phyloP scores from a whole-genome alignment of 2,113 vertebrate genomes.

The Cottus gobio region DNA sequence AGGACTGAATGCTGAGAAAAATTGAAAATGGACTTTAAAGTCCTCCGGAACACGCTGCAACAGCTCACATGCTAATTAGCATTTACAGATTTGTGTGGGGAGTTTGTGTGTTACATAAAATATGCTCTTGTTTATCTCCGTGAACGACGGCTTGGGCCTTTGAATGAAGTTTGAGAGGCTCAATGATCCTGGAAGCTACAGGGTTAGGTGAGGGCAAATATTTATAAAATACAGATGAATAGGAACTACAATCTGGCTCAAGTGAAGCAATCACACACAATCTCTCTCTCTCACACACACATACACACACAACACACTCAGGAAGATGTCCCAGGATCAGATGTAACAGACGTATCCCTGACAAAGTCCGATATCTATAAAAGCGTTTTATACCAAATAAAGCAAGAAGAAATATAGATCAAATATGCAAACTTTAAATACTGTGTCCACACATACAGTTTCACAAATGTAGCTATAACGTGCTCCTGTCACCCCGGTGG shows the following conservation, averaged over 20 bases:
- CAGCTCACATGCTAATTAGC: background rate
- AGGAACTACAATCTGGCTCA: too few relatives aligned
- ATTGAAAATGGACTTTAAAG: constrained; percentile 2
- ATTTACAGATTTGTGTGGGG: too few relatives aligned
- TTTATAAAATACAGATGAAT: too few relatives aligned
- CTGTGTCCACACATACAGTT: background rate
- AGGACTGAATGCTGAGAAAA: background rate
- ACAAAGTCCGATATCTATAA: background rate
- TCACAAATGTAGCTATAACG: too few relatives aligned
- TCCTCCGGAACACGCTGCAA: background rate
- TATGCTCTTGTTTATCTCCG: constrained; percentile 48
- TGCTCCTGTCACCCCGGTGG: too few relatives aligned
- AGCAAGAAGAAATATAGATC: background rate
- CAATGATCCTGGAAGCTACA: too few relatives aligned
- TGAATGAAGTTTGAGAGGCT: too few relatives aligned
- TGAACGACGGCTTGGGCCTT: constrained; percentile 65
- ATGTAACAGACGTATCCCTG: background rate
- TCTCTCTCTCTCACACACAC: too few relatives aligned
- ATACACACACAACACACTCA: background rate
- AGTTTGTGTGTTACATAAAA: background rate
- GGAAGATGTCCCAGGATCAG: background rate
- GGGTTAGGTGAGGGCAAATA: too few relatives aligned
- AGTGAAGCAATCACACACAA: too few relatives aligned
- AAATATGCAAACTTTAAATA: background rate
- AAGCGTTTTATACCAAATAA: background rate